Base-by-base conservation (phyloP, 2,113 vertebrate genomes). In the Trachemys scripta region DNA sequence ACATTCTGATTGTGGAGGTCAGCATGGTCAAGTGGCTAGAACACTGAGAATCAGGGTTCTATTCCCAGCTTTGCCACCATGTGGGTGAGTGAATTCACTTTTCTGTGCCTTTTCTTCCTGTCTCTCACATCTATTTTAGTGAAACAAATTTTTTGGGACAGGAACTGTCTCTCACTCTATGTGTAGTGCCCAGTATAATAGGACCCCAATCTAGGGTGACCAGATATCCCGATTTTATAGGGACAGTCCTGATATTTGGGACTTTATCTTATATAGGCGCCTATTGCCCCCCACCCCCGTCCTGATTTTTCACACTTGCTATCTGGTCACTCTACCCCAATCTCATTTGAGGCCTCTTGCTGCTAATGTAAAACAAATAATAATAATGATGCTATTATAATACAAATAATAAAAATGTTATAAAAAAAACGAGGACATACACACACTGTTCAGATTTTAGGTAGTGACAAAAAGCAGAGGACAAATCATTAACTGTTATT, bases 401-500 rank as follows among this genome's bases (percentile, higher is more conserved):
- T 94, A 92, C 8, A 53, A 82, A 38, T 50, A 85, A 5, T 42
- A 80, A 84, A 12, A 75, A 65, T 62, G 14, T 10, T 83, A 83
- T 59, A 57, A 84, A 88, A 88, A 88, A 91, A 81, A 4, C 20
- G 83, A 11, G 8, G 12, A 25, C 50, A 85, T 90, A 1, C 1
- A 35, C 6, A 1, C 80, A 27, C 91, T 12, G 24, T 81, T 83
- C 93, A 90, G 81, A 20, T 80, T 25, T 80, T 31, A 89, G 81
- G 38, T 72, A 57, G 57, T 72, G 79, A 81, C 79, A 94, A 91
- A 91, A 87, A 10, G 57, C 85, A 94, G 80, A 38, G 35, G 51
- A 59, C 1, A 89, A 94, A 97, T 93, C 76, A 54, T 47, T 83
- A 87, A 8, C n/a, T 85, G 72, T 86, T 25, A 56, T 88, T 91